A percentile compares a stretch with the other conserved stretches of the same genome.
These are phyloP conservation scores for Sphinx pinastri DNA, from an alignment of 2,888 invertebrate genomes.

Conservation along the genomic window DNA sequence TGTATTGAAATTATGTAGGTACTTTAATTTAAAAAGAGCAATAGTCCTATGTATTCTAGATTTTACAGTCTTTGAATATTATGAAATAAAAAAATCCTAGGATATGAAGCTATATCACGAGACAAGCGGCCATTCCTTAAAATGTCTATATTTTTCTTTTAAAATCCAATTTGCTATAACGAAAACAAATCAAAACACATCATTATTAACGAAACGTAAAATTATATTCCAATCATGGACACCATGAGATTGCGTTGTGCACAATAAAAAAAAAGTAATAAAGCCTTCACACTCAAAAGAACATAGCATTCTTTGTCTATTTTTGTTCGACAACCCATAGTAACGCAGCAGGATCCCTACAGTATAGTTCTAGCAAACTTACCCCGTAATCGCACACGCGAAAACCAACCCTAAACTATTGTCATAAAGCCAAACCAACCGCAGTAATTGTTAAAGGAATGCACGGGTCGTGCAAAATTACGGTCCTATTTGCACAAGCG, in stretches of 20 bases:
- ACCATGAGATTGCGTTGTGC: slow-evolving; percentile 36
- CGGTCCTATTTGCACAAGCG: slow-evolving; percentile 32
- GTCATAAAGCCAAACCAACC: slow-evolving; percentile 34
- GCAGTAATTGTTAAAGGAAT: slow-evolving; percentile 42
- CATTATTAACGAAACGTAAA: slow-evolving; percentile 32
- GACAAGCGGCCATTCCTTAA: too few relatives aligned
- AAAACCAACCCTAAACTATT: slow-evolving; percentile 42
- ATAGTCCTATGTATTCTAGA: too few relatives aligned
- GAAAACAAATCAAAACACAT: slow-evolving; percentile 17
- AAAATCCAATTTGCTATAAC: slow-evolving; percentile 3
- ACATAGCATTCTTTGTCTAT: slow-evolving; percentile 73
- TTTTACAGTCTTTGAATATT: too few relatives aligned
- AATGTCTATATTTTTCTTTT: neutral
- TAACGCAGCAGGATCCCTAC: slow-evolving; percentile 65
- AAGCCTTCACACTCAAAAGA: slow-evolving; percentile 67
- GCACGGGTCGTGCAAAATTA: slow-evolving; percentile 44
- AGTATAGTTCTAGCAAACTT: slow-evolving; percentile 62
- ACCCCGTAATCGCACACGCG: slow-evolving; percentile 25
- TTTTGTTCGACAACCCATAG: slow-evolving; percentile 75
- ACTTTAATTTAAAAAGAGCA: too few relatives aligned
- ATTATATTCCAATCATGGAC: slow-evolving; percentile 44
- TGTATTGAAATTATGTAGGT: too few relatives aligned
- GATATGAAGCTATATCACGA: too few relatives aligned
- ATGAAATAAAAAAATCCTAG: too few relatives aligned
- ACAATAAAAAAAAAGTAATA: slow-evolving; percentile 46